Evolutionary conservation across 2,888 invertebrate genomes (phyloP).

Genomic region (Allophyes oxyacanthae): DNA sequence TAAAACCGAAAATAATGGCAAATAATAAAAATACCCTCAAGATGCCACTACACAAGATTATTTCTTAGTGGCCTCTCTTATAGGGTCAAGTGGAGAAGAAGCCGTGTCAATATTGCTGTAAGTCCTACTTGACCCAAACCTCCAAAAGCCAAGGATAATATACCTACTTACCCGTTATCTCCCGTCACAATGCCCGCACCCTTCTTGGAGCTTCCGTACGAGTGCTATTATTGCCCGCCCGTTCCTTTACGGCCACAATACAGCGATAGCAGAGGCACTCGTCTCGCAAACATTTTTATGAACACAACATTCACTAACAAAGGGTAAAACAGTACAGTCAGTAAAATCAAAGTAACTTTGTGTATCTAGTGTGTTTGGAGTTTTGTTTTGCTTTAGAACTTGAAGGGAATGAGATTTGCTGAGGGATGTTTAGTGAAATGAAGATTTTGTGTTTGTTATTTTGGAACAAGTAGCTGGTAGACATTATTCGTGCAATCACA

Average conservation of each 20-base stretch:
- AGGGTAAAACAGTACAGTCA: slow-evolving; percentile 5
- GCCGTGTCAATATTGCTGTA: no score
- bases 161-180: not conserved
- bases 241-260: slow-evolving; percentile 4
- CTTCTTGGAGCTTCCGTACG: slow-evolving; percentile 10
- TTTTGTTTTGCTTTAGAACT: not conserved
- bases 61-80: no score
- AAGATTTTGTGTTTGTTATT: no score
- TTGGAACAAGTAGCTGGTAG: no score
- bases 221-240: slow-evolving; percentile 24
- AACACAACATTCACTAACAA: slow-evolving; percentile 20
- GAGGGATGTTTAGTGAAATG: not conserved
- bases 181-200: not conserved
- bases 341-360: slow-evolving; percentile 16
- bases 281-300: slow-evolving; percentile 40
- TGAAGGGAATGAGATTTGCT: not conserved
- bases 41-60: no score
- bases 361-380: not conserved
- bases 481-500: no score
- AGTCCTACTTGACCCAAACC: no score
- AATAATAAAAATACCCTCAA: no score
- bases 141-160: no score
- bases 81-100: no score
- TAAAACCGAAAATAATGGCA: no score
- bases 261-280: slow-evolving; percentile 18